These are phyloP conservation scores for Clostera curtula DNA, from an alignment of 2,888 invertebrate genomes.

Conservation along the genomic window DNA sequence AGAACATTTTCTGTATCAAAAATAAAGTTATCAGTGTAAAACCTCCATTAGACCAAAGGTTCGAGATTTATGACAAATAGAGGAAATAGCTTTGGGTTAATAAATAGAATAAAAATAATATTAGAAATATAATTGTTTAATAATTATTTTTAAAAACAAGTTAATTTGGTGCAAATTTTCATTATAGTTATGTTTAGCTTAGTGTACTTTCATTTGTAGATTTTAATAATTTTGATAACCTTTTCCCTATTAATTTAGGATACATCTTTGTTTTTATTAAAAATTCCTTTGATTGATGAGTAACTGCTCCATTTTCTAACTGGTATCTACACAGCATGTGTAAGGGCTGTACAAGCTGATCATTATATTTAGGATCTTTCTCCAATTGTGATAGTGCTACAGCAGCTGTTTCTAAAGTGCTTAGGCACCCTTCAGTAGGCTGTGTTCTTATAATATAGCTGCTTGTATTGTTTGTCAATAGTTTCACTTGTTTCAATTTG, in stretches of 20 bases:
- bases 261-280: constrained; percentile 86
- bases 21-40: too few species aligned
- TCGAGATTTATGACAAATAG: too few species aligned
- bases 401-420: constrained; percentile 91
- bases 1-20: too few species aligned
- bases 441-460: constrained; percentile 95
- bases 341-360: constrained; percentile 84
- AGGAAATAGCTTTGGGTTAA: too few species aligned
- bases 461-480: constrained; percentile 82
- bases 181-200: constrained; percentile 9
- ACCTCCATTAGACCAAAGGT: too few species aligned
- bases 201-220: constrained; percentile 43
- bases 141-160: constrained; percentile 8
- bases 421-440: constrained; percentile 92
- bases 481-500: constrained; percentile 85
- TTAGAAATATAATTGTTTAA: too few species aligned
- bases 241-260: constrained; percentile 86
- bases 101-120: too few species aligned
- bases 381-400: constrained; percentile 87
- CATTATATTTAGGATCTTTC: constrained; percentile 76
- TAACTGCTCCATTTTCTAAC: constrained; percentile 92
- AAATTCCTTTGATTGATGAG: constrained; percentile 94
- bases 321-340: constrained; percentile 91
- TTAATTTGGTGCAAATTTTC: too few species aligned
- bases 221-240: constrained; percentile 72